A percentile compares a stretch with the other conserved stretches of the same genome.
Evolutionary conservation across 2,888 invertebrate genomes (phyloP).

Genomic region (Mythimna lalbum): DNA sequence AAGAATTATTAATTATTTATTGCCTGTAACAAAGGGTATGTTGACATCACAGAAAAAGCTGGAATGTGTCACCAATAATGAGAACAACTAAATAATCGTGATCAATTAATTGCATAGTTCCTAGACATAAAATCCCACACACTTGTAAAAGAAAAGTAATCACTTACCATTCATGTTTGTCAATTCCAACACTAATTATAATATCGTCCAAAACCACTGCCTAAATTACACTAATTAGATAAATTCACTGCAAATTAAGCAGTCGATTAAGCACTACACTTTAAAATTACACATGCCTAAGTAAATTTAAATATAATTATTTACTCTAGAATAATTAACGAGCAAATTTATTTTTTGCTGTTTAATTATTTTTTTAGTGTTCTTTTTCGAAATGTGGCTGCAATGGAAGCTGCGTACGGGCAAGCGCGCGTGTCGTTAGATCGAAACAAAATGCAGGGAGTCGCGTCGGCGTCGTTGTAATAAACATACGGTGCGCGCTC

Average conservation of each 20-base stretch:
- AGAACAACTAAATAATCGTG: slow-evolving; percentile 30
- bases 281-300: slow-evolving; percentile 40
- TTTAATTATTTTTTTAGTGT: not conserved
- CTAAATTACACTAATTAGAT: slow-evolving; percentile 45
- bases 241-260: slow-evolving; percentile 21
- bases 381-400: slow-evolving; percentile 18
- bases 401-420: slow-evolving; percentile 62
- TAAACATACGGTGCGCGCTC: slow-evolving; percentile 64
- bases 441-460: slow-evolving; percentile 68
- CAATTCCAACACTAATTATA: slow-evolving; percentile 57
- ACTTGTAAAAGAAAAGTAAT: slow-evolving; percentile 25
- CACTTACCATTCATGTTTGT: slow-evolving; percentile 63
- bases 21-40: slow-evolving; percentile 31
- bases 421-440: slow-evolving; percentile 67
- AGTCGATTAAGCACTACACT: slow-evolving; percentile 52
- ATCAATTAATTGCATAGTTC: slow-evolving; percentile 24
- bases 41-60: slow-evolving; percentile 40
- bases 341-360: slow-evolving; percentile 11
- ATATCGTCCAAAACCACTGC: slow-evolving; percentile 52
- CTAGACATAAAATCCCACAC: slow-evolving; percentile 24
- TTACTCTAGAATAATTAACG: slow-evolving; percentile 7
- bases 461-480: slow-evolving; percentile 63
- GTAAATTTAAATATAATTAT: slow-evolving; percentile 5
- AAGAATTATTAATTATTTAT: slow-evolving; percentile 26
- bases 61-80: slow-evolving; percentile 25